Percentiles rank a stretch among this genome's conserved stretches.
Evolutionary conservation across 2,797 vertebrate species (phyloP).

Genomic region (Coccyzus lansbergi): DNA sequence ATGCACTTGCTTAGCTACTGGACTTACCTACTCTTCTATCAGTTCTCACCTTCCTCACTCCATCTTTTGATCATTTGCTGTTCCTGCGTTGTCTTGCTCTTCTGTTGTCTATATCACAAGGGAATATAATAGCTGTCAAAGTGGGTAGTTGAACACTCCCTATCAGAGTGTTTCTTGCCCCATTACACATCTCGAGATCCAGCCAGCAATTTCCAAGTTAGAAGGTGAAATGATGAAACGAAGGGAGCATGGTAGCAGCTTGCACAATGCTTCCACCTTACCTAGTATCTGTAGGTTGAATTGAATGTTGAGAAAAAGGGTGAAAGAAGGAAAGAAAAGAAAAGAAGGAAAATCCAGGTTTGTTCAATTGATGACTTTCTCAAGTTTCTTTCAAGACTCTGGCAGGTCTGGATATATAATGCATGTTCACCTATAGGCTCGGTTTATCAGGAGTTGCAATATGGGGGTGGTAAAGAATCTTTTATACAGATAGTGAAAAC

Average conservation of each 20-base stretch:
- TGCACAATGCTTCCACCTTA: background rate
- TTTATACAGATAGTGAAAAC: background rate
- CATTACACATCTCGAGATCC: accelerated
- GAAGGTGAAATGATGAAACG: background rate
- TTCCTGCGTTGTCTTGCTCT: background rate
- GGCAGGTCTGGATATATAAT: background rate
- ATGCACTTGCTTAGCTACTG: background rate
- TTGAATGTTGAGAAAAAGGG: background rate
- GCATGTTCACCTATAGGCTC: background rate
- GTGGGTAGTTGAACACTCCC: background rate
- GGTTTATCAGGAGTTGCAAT: background rate
- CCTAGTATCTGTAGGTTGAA: background rate
- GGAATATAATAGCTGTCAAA: background rate
- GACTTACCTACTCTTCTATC: background rate
- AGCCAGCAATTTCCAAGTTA: background rate
- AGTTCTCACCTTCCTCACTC: background rate
- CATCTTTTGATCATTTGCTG: background rate
- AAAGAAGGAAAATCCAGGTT: background rate
- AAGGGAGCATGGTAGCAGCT: background rate
- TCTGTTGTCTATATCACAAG: background rate
- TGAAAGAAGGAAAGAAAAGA: background rate
- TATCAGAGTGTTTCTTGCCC: background rate
- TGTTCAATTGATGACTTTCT: background rate
- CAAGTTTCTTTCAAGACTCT: background rate
- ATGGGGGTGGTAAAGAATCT: background rate